Evolutionary conservation across 2,797 vertebrate species (phyloP), one percentile per base, ranked within the genome.

Genomic region (Parauchenoglanis ngamensis): DNA sequence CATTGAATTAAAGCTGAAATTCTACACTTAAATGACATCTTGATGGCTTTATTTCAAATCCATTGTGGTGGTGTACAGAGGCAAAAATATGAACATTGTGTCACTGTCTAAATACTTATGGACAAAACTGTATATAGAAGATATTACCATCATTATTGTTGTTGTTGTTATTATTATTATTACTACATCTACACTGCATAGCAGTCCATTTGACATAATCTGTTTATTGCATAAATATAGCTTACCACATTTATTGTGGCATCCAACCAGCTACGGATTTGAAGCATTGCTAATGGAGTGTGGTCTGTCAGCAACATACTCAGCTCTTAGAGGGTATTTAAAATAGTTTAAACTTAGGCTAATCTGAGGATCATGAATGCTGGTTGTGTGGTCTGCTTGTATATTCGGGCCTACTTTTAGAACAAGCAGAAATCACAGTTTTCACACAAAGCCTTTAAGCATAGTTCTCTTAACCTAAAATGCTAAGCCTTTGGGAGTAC

Each of bases 201-300:
- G 67, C 54, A 68, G 87, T 80, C 75, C 85, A 87, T 54, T 81
- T 91, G 86, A 84, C 87, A 89, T 86, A 84, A 91, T 84, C 79
- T 83, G 70, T 87, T 84, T 86, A 84, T 89, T 91, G 77, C 87
- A 89, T 89, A 88, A 89, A 88, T 88, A 88, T 89, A 86, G 57
- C 15, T 73, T 61, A 87, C 85, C 88, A 89, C 83, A 87, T 88
- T 79, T 89, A 80, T 80, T 79, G 52, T 59, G 83, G 85, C 90
- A 78, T 87, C 73, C 67, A 86, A 85, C 87, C 84, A 81, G 85
- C 84, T 54, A 85, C 59, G 83, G 84, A 87, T 88, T 85, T 72
- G 63, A 79, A 59, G 87, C 78, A 84, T 87, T 40, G 57, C 87
- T 89, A 88, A 85, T 88, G 75, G 85, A 86, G 35, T 87, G 87